Base-by-base conservation (phyloP, 2,888 invertebrate genomes). In the Tenthredo mesomela region DNA sequence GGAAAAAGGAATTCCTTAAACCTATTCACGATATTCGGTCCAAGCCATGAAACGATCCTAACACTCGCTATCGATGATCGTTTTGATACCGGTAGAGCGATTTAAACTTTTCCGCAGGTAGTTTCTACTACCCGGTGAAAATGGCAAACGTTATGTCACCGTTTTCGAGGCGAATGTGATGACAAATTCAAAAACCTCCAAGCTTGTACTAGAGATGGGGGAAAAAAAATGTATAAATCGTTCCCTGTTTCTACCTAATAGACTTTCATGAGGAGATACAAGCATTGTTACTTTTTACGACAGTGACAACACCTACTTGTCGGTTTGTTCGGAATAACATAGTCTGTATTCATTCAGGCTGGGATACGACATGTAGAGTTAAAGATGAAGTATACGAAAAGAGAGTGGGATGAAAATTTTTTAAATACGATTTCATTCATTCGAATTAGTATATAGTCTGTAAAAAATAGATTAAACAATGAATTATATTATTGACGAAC, bases 81-180 rank as follows among this genome's bases (percentile, higher is more conserved):
- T 77, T 54, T 18, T 33, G 77, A 12, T 77, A 43, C 73, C 54
- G 43, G 77, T 15, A 9, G 15, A 50, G 15, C 77, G 47, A 54
- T 77, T 77, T n/a, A 54, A 54, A 50, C 25, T 54, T 54, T 54
- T 40, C 54, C 33, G 25, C 50, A 77, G 33, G 33, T n/a, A 21
- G 47, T 47, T 77, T 77, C 29, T 50, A 18, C 77, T 77, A 54
- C 54, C 50, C 33, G n/a, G 77, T 77, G 50, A 77, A 77, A 77
- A 77, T 54, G 77, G 77, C 29, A 12, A 77, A 47, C 29, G 50
- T 77, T 77, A 50, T 77, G 9, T 77, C 18, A 77, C 15, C 15
- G 54, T 50, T 54, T 54, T 7, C 18, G 77, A 50, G 33, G 3
- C 18, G 29, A 77, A 54, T 29, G 18, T 33, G 18, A n/a, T 54